phyloP scores from a whole-genome alignment of 2,113 vertebrate species.

The Pycnonotus jocosus region DNA sequence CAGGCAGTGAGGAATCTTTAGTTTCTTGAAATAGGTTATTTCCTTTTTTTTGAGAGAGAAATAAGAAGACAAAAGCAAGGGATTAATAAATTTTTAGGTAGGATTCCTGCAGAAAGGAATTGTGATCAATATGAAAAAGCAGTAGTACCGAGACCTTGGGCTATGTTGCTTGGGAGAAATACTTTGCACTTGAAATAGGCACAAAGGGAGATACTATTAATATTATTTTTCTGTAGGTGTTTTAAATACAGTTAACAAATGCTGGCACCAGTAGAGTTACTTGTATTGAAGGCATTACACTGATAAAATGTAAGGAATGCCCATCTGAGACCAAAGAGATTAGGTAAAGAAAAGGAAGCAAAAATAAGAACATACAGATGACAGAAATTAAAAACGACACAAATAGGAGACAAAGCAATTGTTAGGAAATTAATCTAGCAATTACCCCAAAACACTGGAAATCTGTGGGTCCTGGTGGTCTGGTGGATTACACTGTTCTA shows the following conservation, averaged over 20 bases:
- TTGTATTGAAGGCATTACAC: not conserved
- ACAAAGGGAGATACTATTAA: not conserved
- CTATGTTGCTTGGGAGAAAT: not conserved
- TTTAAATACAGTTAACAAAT: not conserved
- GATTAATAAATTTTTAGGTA: slow-evolving; percentile 11
- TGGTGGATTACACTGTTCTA: not conserved
- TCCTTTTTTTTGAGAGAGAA: slow-evolving; percentile 25
- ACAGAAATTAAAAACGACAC: not conserved
- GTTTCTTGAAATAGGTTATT: slow-evolving; percentile 28
- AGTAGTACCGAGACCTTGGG: not conserved
- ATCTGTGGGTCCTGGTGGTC: not conserved
- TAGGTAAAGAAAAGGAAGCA: not conserved
- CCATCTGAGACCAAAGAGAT: not conserved
- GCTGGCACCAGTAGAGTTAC: not conserved
- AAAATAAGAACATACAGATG: not conserved
- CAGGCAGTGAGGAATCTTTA: not conserved
- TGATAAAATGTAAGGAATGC: not conserved
- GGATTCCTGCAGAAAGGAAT: not conserved
- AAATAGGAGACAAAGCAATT: not conserved
- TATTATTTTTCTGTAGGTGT: not conserved
- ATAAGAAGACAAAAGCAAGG: not conserved
- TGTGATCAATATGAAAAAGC: not conserved
- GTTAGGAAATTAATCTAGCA: not conserved
- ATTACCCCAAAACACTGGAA: not conserved
- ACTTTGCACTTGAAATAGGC: not conserved